These are phyloP conservation scores for Oenanthe melanoleuca DNA, from an alignment of 2,113 vertebrate species.

Conservation along the genomic window DNA sequence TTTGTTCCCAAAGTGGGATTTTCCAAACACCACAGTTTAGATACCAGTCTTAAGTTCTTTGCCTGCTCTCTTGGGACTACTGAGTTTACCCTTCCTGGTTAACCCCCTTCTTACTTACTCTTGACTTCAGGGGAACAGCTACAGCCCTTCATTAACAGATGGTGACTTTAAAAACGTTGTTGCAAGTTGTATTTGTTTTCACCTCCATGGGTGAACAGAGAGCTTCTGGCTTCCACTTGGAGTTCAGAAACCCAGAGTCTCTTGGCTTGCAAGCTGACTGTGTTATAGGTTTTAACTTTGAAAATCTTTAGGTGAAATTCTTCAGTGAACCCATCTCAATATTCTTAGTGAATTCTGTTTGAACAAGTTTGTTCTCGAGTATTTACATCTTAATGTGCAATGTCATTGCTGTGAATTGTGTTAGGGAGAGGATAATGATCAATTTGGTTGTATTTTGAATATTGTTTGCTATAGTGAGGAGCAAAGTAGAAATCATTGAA, in stretches of 20 bases:
- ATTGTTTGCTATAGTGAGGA: background rate
- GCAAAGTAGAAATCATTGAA: background rate
- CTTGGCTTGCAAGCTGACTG: background rate
- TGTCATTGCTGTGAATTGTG: background rate
- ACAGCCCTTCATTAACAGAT: background rate
- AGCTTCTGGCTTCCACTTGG: background rate
- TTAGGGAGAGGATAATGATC: background rate
- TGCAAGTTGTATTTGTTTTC: background rate
- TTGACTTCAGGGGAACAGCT: conserved; percentile 11
- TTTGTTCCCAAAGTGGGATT: background rate
- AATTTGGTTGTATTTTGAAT: background rate
- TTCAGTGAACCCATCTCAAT: background rate
- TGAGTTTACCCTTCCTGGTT: conserved; percentile 1
- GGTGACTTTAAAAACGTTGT: background rate
- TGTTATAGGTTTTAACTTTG: background rate
- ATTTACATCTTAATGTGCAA: background rate
- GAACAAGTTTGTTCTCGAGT: background rate
- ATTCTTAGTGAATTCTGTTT: background rate
- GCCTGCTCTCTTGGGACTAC: background rate
- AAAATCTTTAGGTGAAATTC: background rate
- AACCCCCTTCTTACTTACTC: background rate
- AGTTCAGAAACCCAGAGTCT: background rate
- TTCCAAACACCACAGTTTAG: background rate
- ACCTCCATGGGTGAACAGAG: background rate
- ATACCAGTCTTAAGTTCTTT: conserved; percentile 15